These are phyloP conservation scores for Achatina immaculata DNA, from an alignment of 1,140 invertebrate species.

Conservation along the genomic window DNA sequence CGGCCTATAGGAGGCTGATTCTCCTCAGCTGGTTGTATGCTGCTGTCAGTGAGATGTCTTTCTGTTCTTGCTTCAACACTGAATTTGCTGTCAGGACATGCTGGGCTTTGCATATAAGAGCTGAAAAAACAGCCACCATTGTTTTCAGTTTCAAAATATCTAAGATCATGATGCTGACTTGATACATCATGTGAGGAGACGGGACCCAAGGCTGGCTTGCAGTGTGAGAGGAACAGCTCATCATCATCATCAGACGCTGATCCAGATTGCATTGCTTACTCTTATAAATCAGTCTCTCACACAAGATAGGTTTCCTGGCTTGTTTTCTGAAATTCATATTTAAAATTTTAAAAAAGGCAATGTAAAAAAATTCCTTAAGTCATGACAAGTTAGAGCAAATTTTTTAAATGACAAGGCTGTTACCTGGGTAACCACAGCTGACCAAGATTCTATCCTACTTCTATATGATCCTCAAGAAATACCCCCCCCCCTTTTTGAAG, in stretches of 20 bases:
- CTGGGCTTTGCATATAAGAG: conserved; percentile 2
- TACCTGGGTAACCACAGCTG: too few species aligned
- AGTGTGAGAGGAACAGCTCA: conserved; percentile 2
- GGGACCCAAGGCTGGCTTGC: background rate
- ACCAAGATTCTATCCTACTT: too few species aligned
- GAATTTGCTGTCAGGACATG: background rate
- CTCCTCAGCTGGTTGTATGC: background rate
- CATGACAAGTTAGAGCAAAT: too few species aligned
- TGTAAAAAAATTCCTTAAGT: too few species aligned
- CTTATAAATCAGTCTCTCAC: background rate
- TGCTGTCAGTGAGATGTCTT: conserved; percentile 7
- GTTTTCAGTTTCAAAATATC: background rate
- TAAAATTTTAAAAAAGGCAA: too few species aligned
- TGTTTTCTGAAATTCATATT: background rate
- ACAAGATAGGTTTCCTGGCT: background rate
- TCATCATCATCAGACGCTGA: conserved; percentile 23
- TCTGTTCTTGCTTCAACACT: background rate
- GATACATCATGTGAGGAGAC: background rate
- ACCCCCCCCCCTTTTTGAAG: too few species aligned
- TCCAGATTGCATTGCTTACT: background rate
- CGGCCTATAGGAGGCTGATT: background rate
- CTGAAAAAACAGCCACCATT: background rate
- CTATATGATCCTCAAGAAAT: too few species aligned
- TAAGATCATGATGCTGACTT: background rate
- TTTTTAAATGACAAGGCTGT: too few species aligned